phyloP scores from a whole-genome alignment of 2,797 vertebrate species.

The Cynodonichthys magdalenae region DNA sequence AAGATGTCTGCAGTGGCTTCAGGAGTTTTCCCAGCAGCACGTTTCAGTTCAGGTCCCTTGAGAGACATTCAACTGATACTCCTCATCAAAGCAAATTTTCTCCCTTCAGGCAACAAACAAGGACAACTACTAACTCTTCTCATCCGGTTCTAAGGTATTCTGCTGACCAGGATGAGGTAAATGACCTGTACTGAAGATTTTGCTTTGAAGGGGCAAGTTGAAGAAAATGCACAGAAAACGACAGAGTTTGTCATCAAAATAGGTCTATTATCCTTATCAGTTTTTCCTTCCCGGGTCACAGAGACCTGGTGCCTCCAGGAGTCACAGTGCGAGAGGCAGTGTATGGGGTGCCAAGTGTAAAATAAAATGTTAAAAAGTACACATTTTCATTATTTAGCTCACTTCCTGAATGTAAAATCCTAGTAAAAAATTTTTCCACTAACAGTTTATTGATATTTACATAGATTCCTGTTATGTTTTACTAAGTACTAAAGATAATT shows the following conservation, averaged over 20 bases:
- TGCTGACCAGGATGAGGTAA: constrained; percentile 33
- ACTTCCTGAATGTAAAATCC: too few species aligned
- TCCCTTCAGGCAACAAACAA: constrained; percentile 42
- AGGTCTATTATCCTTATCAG: too few species aligned
- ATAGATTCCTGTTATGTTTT: too few species aligned
- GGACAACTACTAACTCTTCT: constrained; percentile 35
- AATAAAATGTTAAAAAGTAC: too few species aligned
- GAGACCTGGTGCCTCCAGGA: too few species aligned
- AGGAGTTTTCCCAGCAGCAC: constrained; percentile 50
- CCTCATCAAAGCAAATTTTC: constrained; percentile 61
- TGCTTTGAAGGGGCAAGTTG: constrained; percentile 13
- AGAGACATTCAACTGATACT: constrained; percentile 64
- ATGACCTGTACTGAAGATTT: constrained; percentile 20
- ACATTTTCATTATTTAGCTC: too few species aligned
- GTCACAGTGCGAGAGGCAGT: too few species aligned
- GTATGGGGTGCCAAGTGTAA: too few species aligned
- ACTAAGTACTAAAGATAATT: too few species aligned
- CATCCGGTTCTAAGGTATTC: constrained; percentile 50
- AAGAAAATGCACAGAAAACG: constrained; percentile 32
- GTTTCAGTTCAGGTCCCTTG: constrained; percentile 44
- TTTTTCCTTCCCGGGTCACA: too few species aligned
- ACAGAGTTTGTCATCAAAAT: constrained; percentile 12
- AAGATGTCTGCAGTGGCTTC: constrained; percentile 67
- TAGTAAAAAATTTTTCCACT: too few species aligned
- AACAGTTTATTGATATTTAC: too few species aligned